A percentile compares a stretch with the other conserved stretches of the same genome.
phyloP scores from a whole-genome alignment of 2,113 vertebrate genomes.

The Cyprinodon variegatus region DNA sequence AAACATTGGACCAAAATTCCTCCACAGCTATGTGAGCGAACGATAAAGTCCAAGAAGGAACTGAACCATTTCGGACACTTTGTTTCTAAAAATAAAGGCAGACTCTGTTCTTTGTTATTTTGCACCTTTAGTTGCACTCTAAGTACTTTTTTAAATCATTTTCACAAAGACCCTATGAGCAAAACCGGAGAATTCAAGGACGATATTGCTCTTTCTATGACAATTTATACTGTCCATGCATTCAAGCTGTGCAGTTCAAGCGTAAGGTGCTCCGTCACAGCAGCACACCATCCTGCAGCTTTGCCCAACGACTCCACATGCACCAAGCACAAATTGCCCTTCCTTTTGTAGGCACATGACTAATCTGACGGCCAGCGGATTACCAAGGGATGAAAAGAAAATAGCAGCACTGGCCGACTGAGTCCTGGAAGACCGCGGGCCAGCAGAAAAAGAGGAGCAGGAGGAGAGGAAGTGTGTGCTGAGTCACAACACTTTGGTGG shows the following conservation, averaged over 20 bases:
- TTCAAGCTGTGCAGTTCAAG: not conserved
- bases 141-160: too few species aligned
- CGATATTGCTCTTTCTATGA: too few species aligned
- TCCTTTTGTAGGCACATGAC: constrained; percentile 39
- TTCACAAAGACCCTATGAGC: too few species aligned
- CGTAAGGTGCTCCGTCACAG: not conserved
- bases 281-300: constrained; percentile 19
- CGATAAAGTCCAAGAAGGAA: too few species aligned
- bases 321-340: constrained; percentile 18
- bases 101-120: too few species aligned
- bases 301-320: constrained; percentile 5
- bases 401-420: not conserved
- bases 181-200: too few species aligned
- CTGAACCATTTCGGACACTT: too few species aligned
- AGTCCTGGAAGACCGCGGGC: constrained; percentile 23
- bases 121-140: too few species aligned
- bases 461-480: constrained; percentile 14
- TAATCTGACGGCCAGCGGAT: constrained; percentile 61
- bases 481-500: constrained; percentile 52
- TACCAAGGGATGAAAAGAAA: constrained; percentile 40
- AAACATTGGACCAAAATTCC: too few species aligned
- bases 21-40: too few species aligned
- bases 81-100: too few species aligned
- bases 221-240: too few species aligned
- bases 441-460: not conserved